A percentile compares a stretch with the other conserved stretches of the same genome.
Evolutionary conservation across 2,888 invertebrate species (phyloP).

Genomic region (Dynastes hyllus): DNA sequence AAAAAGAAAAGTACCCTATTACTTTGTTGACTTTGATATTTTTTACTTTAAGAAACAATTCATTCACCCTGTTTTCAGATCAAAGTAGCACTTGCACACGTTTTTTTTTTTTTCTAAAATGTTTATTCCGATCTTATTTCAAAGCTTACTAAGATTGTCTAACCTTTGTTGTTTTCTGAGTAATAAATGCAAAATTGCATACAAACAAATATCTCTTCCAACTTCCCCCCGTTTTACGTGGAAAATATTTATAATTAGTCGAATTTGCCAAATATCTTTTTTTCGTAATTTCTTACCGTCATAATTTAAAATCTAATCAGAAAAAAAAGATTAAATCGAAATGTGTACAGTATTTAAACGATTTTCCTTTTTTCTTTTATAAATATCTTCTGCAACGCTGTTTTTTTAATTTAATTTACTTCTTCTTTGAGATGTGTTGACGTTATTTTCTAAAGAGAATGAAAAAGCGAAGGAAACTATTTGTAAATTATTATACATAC

Average conservation of each 20-base stretch:
- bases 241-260: background rate
- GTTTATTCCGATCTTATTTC: too few species aligned
- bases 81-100: too few species aligned
- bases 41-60: too few species aligned
- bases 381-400: constrained; percentile 35
- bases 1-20: background rate
- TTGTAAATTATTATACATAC: constrained; percentile 22
- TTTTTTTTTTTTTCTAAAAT: too few species aligned
- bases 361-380: background rate
- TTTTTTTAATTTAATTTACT: background rate
- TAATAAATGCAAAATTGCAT: too few species aligned
- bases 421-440: background rate
- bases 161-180: too few species aligned
- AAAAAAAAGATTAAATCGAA: constrained; percentile 6
- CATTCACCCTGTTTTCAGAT: too few species aligned
- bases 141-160: too few species aligned
- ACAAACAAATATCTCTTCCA: too few species aligned
- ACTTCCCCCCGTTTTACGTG: background rate
- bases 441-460: constrained; percentile 44
- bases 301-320: background rate
- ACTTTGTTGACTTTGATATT: too few species aligned
- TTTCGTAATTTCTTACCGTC: background rate
- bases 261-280: background rate
- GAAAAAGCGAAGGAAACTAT: constrained; percentile 15
- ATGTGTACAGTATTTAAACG: constrained; percentile 56